phyloP scores from a whole-genome alignment of 2,797 vertebrate genomes.

The Tachyglossus aculeatus region DNA sequence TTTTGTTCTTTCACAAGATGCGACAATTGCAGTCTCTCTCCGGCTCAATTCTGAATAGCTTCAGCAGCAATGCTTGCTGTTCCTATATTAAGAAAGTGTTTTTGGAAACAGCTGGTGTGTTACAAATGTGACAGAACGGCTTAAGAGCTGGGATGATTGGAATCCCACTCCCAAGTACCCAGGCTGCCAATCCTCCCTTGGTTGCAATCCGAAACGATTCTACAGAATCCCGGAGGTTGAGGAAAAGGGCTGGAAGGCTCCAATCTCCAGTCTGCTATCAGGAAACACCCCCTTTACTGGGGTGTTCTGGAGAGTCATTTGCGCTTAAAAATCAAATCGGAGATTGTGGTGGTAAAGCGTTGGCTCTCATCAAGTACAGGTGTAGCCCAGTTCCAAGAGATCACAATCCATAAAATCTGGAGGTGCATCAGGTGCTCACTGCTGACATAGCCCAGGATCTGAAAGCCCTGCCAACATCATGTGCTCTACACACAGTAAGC shows the following conservation, averaged over 20 bases:
- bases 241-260: neutral
- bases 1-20: slow-evolving; percentile 25
- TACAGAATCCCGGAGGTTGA: neutral
- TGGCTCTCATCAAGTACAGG: no score
- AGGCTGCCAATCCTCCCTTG: slow-evolving; percentile 39
- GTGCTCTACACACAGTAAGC: no score
- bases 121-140: slow-evolving; percentile 38
- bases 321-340: neutral
- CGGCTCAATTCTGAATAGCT: slow-evolving; percentile 23
- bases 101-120: slow-evolving; percentile 46
- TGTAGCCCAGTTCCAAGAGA: no score
- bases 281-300: neutral
- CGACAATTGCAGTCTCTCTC: slow-evolving; percentile 12
- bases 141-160: slow-evolving; percentile 45
- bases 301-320: neutral
- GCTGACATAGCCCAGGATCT: no score
- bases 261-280: neutral
- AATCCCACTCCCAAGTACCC: slow-evolving; percentile 39
- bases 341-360: slow-evolving; percentile 8
- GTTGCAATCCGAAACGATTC: neutral
- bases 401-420: no score
- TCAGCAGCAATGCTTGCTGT: slow-evolving; percentile 31
- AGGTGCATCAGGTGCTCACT: no score
- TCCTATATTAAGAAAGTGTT: slow-evolving; percentile 48
- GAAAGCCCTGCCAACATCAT: no score